A percentile compares a stretch with the other conserved stretches of the same genome.
Evolutionary conservation across 53 echinoderm and acorn worm genomes (phyloP).

Genomic region (Actinopyga echinites): DNA sequence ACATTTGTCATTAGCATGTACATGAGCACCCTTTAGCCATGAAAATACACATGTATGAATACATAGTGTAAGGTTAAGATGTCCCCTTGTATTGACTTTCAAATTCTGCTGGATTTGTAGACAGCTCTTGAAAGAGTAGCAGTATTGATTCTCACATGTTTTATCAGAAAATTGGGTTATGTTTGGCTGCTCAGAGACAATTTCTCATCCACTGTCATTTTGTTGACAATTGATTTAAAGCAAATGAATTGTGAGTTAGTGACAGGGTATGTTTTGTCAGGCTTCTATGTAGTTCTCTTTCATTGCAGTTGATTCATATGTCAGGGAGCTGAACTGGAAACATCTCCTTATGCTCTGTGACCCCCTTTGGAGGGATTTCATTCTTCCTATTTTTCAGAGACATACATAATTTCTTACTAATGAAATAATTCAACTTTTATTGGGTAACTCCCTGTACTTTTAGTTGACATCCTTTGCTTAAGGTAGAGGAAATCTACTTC

Average conservation of each 20-base stretch:
- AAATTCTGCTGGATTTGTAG: slow-evolving; percentile 26
- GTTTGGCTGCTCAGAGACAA: slow-evolving; percentile 40
- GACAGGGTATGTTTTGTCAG: slow-evolving; percentile 38
- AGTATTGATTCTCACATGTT: slow-evolving; percentile 33
- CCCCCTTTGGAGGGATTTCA: too few species aligned
- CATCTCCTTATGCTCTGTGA: neutral
- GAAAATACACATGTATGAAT: neutral
- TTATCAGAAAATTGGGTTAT: slow-evolving; percentile 42
- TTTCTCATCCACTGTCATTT: slow-evolving; percentile 22
- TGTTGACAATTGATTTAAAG: slow-evolving; percentile 24
- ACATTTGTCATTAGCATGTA: too few species aligned
- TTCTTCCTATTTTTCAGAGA: too few species aligned
- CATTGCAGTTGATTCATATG: neutral
- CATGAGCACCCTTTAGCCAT: neutral
- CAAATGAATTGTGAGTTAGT: slow-evolving; percentile 31
- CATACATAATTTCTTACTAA: too few species aligned
- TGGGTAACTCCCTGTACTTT: too few species aligned
- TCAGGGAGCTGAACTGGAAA: slow-evolving; percentile 15
- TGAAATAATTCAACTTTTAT: too few species aligned
- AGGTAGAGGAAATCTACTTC: too few species aligned
- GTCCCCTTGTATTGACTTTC: slow-evolving; percentile 25
- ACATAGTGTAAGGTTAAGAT: slow-evolving; percentile 16
- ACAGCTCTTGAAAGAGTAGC: slow-evolving; percentile 14
- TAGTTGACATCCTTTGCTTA: too few species aligned
- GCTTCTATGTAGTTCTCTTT: neutral